These are phyloP conservation scores for Macquaria ambigua DNA, from an alignment of 2,113 vertebrate species.

Conservation along the genomic window DNA sequence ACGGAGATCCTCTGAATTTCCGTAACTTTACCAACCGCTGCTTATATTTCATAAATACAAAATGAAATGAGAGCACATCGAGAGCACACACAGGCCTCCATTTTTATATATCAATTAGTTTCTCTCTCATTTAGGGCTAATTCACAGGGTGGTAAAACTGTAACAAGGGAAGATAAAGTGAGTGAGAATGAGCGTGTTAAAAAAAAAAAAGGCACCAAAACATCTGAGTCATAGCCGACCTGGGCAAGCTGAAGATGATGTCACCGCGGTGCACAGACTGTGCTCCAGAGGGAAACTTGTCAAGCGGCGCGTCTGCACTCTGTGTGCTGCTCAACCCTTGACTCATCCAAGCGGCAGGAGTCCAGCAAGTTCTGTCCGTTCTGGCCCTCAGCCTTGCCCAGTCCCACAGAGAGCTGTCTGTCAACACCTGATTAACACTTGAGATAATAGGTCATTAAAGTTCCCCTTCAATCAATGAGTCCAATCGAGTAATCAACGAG, in stretches of 20 bases:
- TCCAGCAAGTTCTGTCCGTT: slow-evolving; percentile 51
- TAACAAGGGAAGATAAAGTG: slow-evolving; percentile 41
- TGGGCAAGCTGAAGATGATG: slow-evolving; percentile 44
- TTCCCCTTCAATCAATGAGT: slow-evolving; percentile 82
- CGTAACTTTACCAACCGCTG: slow-evolving; percentile 40
- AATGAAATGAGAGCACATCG: slow-evolving; percentile 56
- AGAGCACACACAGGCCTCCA: slow-evolving; percentile 26
- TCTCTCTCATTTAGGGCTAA: slow-evolving; percentile 56
- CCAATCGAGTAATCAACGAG: slow-evolving; percentile 81
- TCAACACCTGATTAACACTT: slow-evolving; percentile 85
- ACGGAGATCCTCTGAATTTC: slow-evolving; percentile 49
- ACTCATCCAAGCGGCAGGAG: slow-evolving; percentile 53
- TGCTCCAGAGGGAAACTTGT: slow-evolving; percentile 45
- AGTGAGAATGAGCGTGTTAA: background rate
- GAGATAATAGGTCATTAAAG: slow-evolving; percentile 85
- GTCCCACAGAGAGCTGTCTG: slow-evolving; percentile 71
- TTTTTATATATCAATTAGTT: slow-evolving; percentile 61
- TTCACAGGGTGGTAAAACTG: slow-evolving; percentile 68
- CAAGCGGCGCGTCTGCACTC: background rate
- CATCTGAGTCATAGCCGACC: slow-evolving; percentile 58
- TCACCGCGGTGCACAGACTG: slow-evolving; percentile 54
- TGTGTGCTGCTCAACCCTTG: slow-evolving; percentile 47
- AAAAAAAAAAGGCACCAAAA: slow-evolving; percentile 24
- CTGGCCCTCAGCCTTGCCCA: slow-evolving; percentile 51
- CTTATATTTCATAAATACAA: slow-evolving; percentile 55